Evolutionary conservation across 2,797 vertebrate genomes (phyloP).

Genomic region (Neosalanx taihuensis): DNA sequence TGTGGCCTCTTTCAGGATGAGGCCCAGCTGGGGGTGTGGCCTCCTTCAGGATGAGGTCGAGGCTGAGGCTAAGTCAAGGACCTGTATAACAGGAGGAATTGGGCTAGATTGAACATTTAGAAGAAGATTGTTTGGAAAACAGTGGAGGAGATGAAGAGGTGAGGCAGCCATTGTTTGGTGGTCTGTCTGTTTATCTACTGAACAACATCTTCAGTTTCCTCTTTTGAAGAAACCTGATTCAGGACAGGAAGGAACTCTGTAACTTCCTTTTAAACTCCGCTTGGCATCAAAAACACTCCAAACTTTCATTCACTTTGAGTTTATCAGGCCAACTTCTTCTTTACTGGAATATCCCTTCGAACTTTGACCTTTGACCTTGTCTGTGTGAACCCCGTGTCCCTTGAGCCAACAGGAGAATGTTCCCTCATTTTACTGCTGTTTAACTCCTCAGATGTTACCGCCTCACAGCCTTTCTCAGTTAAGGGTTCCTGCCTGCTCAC

Average conservation of each 20-base stretch:
- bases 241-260: conserved; percentile 41
- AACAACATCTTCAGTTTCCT: conserved; percentile 43
- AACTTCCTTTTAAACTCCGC: conserved; percentile 34
- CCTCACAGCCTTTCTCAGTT: conserved; percentile 21
- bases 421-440: conserved; percentile 45
- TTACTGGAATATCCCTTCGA: neutral
- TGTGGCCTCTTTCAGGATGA: too few relatives aligned
- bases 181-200: conserved; percentile 14
- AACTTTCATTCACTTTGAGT: neutral
- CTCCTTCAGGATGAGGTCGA: too few relatives aligned
- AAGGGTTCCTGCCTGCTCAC: conserved; percentile 7
- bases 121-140: neutral
- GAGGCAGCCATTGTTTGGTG: neutral
- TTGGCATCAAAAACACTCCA: neutral
- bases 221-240: conserved; percentile 44
- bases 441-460: conserved; percentile 59
- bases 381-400: conserved; percentile 42
- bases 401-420: conserved; percentile 42
- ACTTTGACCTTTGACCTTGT: conserved; percentile 52
- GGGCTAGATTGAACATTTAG: neutral
- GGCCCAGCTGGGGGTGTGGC: too few relatives aligned
- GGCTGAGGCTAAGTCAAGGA: too few relatives aligned
- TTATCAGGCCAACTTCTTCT: neutral
- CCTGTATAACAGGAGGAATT: neutral
- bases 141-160: neutral